A percentile compares a stretch with the other conserved stretches of the same genome.
phyloP scores from a whole-genome alignment of 2,113 vertebrate species.

The Clinocottus analis region DNA sequence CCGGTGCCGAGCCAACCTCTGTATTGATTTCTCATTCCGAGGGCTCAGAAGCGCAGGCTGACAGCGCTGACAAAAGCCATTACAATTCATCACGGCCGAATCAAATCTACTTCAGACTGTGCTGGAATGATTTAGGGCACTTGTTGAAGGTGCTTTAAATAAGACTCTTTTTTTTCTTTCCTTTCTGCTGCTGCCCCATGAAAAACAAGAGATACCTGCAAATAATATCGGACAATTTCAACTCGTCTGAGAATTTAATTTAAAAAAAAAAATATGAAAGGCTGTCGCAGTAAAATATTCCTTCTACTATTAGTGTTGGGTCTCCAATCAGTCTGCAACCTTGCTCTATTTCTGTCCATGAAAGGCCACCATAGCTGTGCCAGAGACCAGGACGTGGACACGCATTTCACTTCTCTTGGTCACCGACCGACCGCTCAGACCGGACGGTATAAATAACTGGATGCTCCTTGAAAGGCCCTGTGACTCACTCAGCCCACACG shows the following conservation, averaged over 20 bases:
- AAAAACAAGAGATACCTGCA: neutral
- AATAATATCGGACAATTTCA: neutral
- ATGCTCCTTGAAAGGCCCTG: constrained; percentile 37
- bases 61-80: constrained; percentile 38
- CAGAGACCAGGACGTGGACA: neutral
- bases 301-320: neutral
- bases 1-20: constrained; percentile 27
- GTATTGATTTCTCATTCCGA: constrained; percentile 59
- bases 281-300: neutral
- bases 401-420: neutral
- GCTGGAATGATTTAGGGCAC: constrained; percentile 23
- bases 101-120: constrained; percentile 27
- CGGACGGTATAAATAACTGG: constrained; percentile 26
- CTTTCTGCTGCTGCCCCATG: neutral
- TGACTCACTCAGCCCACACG: constrained; percentile 66
- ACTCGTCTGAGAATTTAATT: neutral
- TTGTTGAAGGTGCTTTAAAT: constrained; percentile 12
- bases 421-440: neutral
- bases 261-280: too few species aligned
- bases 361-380: neutral
- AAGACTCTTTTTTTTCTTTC: constrained; percentile 19
- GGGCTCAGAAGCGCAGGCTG: constrained; percentile 33
- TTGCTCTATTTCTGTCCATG: constrained; percentile 4
- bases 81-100: constrained; percentile 37
- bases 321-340: constrained; percentile 5